A percentile compares a stretch with the other conserved stretches of the same genome.
These are phyloP conservation scores for Caenorhabditis macrosperma DNA, from an alignment of 2,888 invertebrate species.

Conservation along the genomic window DNA sequence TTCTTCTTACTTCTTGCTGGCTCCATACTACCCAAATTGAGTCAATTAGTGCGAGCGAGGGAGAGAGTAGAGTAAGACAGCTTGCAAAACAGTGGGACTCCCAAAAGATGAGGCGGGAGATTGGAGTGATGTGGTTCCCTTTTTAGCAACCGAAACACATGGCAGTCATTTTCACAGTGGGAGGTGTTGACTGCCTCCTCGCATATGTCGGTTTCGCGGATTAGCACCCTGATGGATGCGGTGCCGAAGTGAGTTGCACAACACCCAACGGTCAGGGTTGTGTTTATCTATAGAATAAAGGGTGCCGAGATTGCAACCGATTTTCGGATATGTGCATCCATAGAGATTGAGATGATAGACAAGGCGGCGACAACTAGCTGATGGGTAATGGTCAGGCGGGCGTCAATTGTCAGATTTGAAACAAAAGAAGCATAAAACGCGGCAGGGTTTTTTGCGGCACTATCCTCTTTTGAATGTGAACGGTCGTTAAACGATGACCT, in stretches of 20 bases:
- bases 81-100: conserved; percentile 43
- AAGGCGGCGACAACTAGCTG: conserved; percentile 44
- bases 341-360: conserved; percentile 47
- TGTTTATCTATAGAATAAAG: conserved; percentile 49
- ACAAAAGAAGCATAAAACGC: conserved; percentile 49
- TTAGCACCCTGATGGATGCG: conserved; percentile 47
- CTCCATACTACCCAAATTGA: conserved; percentile 30
- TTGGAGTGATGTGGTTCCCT: conserved; percentile 31
- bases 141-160: conserved; percentile 35
- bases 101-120: conserved; percentile 37
- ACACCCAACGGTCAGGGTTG: conserved; percentile 44
- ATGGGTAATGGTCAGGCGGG: conserved; percentile 27
- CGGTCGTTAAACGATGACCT: conserved; percentile 39
- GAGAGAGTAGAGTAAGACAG: conserved; percentile 32
- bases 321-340: conserved; percentile 22
- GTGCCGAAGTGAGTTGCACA: conserved; percentile 49
- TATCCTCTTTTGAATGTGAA: conserved; percentile 36
- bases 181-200: conserved; percentile 31
- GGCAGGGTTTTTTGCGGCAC: conserved; percentile 14
- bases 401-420: conserved; percentile 50
- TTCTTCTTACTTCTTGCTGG: conserved; percentile 41
- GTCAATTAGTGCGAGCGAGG: conserved; percentile 48
- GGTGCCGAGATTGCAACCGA: conserved; percentile 41
- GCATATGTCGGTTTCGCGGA: conserved; percentile 54
- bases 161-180: conserved; percentile 55